Evolutionary conservation across 2,113 vertebrate genomes (phyloP).

Genomic region (Aphyosemion australe): DNA sequence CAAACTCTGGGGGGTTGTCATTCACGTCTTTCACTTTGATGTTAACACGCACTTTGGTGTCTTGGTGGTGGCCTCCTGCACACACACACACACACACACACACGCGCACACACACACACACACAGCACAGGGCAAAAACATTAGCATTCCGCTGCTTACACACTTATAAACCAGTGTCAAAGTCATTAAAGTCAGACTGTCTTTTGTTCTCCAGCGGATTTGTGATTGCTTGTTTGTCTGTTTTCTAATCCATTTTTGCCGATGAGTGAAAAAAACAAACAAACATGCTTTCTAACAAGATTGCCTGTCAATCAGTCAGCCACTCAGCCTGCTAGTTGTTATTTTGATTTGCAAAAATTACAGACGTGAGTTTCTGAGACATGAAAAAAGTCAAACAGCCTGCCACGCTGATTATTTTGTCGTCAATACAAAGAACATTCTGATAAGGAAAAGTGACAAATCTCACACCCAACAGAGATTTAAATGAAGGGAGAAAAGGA

Average conservation of each 20-base stretch:
- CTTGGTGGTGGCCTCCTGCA: slow-evolving; percentile 90
- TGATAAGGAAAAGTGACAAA: slow-evolving; percentile 27
- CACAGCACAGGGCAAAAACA: slow-evolving; percentile 2
- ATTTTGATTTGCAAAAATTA: slow-evolving; percentile 43
- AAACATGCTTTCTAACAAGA: slow-evolving; percentile 8
- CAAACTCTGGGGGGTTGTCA: slow-evolving; percentile 93
- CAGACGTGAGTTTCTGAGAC: slow-evolving; percentile 22
- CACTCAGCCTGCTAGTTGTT: slow-evolving; percentile 34
- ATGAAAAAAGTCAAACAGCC: slow-evolving; percentile 14
- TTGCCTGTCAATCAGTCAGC: slow-evolving; percentile 39
- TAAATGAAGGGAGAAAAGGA: neutral
- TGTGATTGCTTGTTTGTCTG: slow-evolving; percentile 10
- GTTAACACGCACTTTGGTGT: slow-evolving; percentile 92
- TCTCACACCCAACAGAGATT: slow-evolving; percentile 4
- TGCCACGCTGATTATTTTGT: neutral
- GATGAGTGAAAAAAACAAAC: slow-evolving; percentile 8
- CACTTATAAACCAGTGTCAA: neutral
- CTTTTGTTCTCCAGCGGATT: slow-evolving; percentile 11
- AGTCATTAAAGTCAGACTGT: slow-evolving; percentile 20
- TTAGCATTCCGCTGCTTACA: neutral
- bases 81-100: slow-evolving; percentile 18
- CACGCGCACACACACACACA: slow-evolving; percentile 8
- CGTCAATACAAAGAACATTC: neutral
- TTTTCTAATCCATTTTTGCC: slow-evolving; percentile 18
- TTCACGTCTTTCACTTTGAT: slow-evolving; percentile 92